Evolutionary conservation across 2,797 vertebrate genomes (phyloP), one percentile per base, ranked within the genome.

Genomic region (Sciurus vulgaris): DNA sequence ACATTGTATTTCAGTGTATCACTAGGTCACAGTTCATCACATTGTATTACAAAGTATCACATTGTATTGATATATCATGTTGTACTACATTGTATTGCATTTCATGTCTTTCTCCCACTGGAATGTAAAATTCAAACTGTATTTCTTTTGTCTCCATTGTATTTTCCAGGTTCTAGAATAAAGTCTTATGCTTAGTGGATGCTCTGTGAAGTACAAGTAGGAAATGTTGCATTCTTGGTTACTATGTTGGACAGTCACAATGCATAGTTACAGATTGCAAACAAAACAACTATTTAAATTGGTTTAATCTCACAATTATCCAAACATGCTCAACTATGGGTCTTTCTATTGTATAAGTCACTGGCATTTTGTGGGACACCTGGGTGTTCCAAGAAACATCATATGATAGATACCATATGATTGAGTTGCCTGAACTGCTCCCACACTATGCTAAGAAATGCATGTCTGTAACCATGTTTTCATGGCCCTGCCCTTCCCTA

Each of bases 261-360:
- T 88, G 33, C 7, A 61, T 85, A 77, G 73, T 87, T 92, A 70
- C 22, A 88, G 61, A 89, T 67, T 6, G 0, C 38, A 70, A 83
- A 63, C 17, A 94, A 73, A 47, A n/a, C 51, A 74, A 44, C 30
- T 38, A 86, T 74, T 93, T 88, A 78, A 87, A n/a, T 93, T 88
- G 63, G 30, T 35, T 93, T 92, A 92, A 61, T 76, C 3, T 28
- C 18, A 70, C 35, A 11, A 47, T 44, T 90, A 89, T 76, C 44
- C 35, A 92, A 56, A 88, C 24, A 85, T 51, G 3, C 22, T 76
- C 38, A 63, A 35, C 63, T 88, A 24, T 77, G 30, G 47, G 30
- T 79, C 54, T 93, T 94, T 93, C 63, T 84, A 73, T 30, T 92
- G 14, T 6, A 12, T 30, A 86, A 88, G 7, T 78, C 49, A 63